These are phyloP conservation scores for Machimus atricapillus DNA, from an alignment of 2,888 invertebrate genomes.

Conservation along the genomic window DNA sequence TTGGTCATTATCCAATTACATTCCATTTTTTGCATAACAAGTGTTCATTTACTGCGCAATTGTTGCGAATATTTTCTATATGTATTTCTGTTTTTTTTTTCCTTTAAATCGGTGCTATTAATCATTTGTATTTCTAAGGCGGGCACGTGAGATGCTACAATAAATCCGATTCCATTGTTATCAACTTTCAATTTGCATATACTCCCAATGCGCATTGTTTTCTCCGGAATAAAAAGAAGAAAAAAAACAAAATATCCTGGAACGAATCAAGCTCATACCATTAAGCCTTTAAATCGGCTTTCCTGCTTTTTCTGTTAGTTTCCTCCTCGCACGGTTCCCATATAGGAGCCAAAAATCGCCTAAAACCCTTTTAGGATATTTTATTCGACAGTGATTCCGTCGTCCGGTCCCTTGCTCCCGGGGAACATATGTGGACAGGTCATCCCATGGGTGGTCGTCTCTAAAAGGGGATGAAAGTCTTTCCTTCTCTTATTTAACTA, in stretches of 20 bases:
- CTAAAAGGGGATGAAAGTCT: conserved; percentile 30
- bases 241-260: not conserved
- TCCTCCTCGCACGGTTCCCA: not conserved
- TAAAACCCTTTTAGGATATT: conserved; percentile 26
- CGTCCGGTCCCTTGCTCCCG: not conserved
- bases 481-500: conserved; percentile 39
- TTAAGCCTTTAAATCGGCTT: conserved; percentile 39
- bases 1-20: not conserved
- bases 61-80: not conserved
- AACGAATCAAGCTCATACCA: conserved; percentile 26
- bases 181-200: conserved; percentile 33
- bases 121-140: not conserved
- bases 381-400: conserved; percentile 26
- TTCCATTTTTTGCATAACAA: not conserved
- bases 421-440: conserved; percentile 37
- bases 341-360: conserved; percentile 23
- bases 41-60: not conserved
- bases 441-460: conserved; percentile 37
- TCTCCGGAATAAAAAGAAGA: not conserved
- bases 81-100: not conserved
- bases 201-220: not conserved
- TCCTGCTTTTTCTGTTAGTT: conserved; percentile 10
- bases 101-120: not conserved
- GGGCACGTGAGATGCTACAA: not conserved
- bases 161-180: conserved; percentile 9